Evolutionary conservation across 1,140 invertebrate species (phyloP).

Genomic region (Plutomurus gul): DNA sequence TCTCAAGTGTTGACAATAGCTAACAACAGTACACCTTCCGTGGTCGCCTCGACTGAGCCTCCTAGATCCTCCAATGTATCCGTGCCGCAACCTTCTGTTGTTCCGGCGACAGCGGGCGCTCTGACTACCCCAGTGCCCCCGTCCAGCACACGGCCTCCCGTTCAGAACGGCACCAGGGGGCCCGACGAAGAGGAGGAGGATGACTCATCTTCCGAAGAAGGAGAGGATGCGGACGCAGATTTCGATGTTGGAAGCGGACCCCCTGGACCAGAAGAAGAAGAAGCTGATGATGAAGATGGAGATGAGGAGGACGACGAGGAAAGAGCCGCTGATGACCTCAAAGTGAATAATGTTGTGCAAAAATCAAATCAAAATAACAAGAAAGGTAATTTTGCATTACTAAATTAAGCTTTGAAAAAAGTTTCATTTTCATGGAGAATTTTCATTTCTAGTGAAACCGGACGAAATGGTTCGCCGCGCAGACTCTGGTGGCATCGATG

Average conservation of each 20-base stretch:
- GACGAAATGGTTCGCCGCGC: background rate
- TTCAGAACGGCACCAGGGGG: background rate
- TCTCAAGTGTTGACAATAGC: background rate
- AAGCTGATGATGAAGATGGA: background rate
- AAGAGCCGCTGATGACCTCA: background rate
- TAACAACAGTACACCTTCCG: background rate
- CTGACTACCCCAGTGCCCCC: too few species aligned
- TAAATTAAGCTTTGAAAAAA: too few species aligned
- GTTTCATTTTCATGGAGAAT: background rate
- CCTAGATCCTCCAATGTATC: too few species aligned
- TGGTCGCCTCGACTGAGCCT: background rate
- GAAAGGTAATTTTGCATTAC: too few species aligned
- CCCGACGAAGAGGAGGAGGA: background rate
- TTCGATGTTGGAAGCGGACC: background rate
- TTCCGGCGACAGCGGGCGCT: too few species aligned
- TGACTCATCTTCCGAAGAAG: background rate
- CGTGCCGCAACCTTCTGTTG: too few species aligned
- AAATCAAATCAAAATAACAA: background rate
- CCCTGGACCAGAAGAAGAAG: background rate
- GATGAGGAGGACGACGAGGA: constrained; percentile 5
- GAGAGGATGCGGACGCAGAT: background rate
- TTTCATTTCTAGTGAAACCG: background rate
- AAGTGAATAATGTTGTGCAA: background rate
- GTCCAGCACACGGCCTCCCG: too few species aligned
- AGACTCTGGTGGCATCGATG: background rate